phyloP scores from a whole-genome alignment of 2,888 invertebrate genomes.

The Dascillus cervinus region DNA sequence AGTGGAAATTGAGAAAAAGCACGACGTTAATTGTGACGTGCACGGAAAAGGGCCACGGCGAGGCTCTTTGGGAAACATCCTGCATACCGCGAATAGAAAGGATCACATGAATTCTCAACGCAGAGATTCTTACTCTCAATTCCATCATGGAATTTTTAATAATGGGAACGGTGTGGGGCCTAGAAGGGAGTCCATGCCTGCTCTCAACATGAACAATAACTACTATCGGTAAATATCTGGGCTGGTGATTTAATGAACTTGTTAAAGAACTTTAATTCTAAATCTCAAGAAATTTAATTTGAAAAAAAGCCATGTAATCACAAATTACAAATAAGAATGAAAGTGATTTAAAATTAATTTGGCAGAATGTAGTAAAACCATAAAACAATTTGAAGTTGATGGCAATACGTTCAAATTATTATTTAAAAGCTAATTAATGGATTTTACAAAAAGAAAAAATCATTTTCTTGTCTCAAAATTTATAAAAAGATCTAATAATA shows the following conservation, averaged over 20 bases:
- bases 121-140: slow-evolving; percentile 36
- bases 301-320: too few relatives aligned
- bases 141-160: slow-evolving; percentile 54
- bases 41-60: slow-evolving; percentile 53
- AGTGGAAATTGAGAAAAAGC: slow-evolving; percentile 47
- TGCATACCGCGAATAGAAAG: slow-evolving; percentile 38
- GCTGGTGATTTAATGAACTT: not conserved
- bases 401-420: not conserved
- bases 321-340: too few relatives aligned
- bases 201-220: slow-evolving; percentile 30
- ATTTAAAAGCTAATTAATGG: not conserved
- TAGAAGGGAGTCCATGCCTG: slow-evolving; percentile 43
- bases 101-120: slow-evolving; percentile 16
- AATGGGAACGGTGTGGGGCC: slow-evolving; percentile 45
- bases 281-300: too few relatives aligned
- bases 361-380: too few relatives aligned
- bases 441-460: too few relatives aligned
- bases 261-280: too few relatives aligned
- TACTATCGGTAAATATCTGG: slow-evolving; percentile 26
- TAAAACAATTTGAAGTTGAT: too few relatives aligned
- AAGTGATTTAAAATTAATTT: too few relatives aligned
- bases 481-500: too few relatives aligned
- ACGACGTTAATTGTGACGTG: slow-evolving; percentile 62
- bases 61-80: slow-evolving; percentile 51
- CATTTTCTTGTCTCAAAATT: too few relatives aligned